Evolutionary conservation across 2,888 invertebrate genomes (phyloP).

Genomic region (Syrista parreyssii): DNA sequence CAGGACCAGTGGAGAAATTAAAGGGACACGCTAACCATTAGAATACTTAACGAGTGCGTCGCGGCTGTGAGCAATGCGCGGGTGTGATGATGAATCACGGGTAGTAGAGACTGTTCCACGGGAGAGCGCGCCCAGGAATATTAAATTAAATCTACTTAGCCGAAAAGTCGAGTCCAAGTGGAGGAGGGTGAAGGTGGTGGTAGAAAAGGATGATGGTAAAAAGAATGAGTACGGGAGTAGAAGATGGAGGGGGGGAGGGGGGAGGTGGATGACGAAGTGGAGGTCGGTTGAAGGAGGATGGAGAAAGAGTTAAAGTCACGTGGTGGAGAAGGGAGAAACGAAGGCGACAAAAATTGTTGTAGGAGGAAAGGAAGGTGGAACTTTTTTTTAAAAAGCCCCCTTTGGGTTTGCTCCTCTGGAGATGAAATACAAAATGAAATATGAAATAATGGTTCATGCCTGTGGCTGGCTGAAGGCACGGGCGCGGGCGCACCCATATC

Average conservation of each 20-base stretch:
- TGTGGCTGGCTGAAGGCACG: slow-evolving; percentile 62
- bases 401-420: slow-evolving; percentile 51
- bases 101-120: slow-evolving; percentile 45
- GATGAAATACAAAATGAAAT: slow-evolving; percentile 65
- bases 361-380: slow-evolving; percentile 21
- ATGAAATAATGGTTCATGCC: slow-evolving; percentile 66
- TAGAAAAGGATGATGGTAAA: slow-evolving; percentile 14
- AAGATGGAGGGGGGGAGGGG: background rate
- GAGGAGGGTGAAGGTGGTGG: slow-evolving; percentile 21
- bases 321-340: slow-evolving; percentile 12
- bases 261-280: slow-evolving; percentile 14
- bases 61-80: slow-evolving; percentile 54
- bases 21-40: slow-evolving; percentile 56
- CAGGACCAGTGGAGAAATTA: slow-evolving; percentile 42
- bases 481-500: slow-evolving; percentile 63
- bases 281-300: background rate
- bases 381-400: slow-evolving; percentile 36
- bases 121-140: slow-evolving; percentile 53
- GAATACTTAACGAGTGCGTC: slow-evolving; percentile 65
- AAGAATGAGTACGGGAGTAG: slow-evolving; percentile 15
- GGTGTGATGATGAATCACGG: slow-evolving; percentile 66
- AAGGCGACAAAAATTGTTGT: slow-evolving; percentile 16
- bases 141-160: slow-evolving; percentile 56
- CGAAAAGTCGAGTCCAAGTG: slow-evolving; percentile 29
- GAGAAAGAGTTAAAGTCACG: too few species aligned